Evolutionary conservation across 2,888 invertebrate species (phyloP).

Genomic region (Crepidodera aurea): DNA sequence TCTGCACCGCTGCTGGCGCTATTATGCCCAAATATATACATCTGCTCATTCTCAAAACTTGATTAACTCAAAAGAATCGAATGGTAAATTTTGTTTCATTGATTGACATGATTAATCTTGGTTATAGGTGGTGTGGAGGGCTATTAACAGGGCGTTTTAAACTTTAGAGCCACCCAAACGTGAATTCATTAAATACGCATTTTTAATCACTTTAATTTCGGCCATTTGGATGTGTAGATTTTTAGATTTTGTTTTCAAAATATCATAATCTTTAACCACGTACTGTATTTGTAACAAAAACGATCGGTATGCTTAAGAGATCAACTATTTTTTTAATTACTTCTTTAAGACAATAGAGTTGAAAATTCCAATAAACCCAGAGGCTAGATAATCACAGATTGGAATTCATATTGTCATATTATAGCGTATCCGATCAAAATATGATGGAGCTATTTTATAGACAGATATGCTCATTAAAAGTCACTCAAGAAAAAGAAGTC

Average conservation of each 20-base stretch:
- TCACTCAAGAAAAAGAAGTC: conserved; percentile 32
- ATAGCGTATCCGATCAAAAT: conserved; percentile 24
- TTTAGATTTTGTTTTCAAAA: too few species aligned
- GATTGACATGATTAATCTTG: conserved; percentile 27
- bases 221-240: too few species aligned
- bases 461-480: conserved; percentile 39
- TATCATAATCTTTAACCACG: too few species aligned
- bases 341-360: conserved; percentile 17
- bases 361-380: conserved; percentile 13
- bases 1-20: too few species aligned
- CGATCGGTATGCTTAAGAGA: not conserved
- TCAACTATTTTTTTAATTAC: conserved; percentile 22
- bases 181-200: too few species aligned
- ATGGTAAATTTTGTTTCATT: conserved; percentile 6
- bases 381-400: conserved; percentile 28
- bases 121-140: conserved; percentile 10
- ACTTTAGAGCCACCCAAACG: conserved; percentile 13
- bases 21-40: not conserved
- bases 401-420: conserved; percentile 35
- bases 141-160: conserved; percentile 12
- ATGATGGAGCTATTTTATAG: conserved; percentile 35
- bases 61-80: conserved; percentile 16
- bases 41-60: conserved; percentile 17
- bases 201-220: too few species aligned
- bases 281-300: too few species aligned